Conservation (phyloP, 2,888 invertebrate species). For the Neoascia interrupta region DNA sequence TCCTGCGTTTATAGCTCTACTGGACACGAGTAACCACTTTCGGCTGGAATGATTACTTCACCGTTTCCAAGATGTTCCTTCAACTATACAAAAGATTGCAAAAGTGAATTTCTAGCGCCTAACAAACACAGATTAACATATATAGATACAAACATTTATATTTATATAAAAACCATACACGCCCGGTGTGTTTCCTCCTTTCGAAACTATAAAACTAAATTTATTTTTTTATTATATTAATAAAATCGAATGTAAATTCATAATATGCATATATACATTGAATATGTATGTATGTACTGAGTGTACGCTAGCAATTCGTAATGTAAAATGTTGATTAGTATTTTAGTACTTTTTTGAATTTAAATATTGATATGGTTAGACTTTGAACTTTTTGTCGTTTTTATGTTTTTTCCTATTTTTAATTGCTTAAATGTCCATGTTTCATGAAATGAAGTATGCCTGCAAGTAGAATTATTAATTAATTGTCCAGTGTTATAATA, state of each 20-base stretch:
- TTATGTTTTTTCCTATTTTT: too few relatives aligned
- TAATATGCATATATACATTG: constrained; percentile 7
- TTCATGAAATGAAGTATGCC: constrained; percentile 41
- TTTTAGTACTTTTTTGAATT: constrained; percentile 36
- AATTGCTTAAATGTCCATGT: constrained; percentile 38
- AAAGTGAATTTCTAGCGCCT: constrained; percentile 52
- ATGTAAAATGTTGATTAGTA: constrained; percentile 61
- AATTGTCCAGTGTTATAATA: constrained; percentile 40
- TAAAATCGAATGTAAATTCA: constrained; percentile 53
- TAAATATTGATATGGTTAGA: constrained; percentile 16
- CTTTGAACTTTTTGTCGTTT: constrained; percentile 25
- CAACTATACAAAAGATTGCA: constrained; percentile 25
- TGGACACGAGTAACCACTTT: constrained; percentile 21
- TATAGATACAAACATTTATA: constrained; percentile 12
- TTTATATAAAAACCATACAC: constrained; percentile 10
- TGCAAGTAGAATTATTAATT: too few relatives aligned
- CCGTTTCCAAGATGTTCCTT: constrained; percentile 53
- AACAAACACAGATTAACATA: constrained; percentile 17
- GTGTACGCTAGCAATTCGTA: constrained; percentile 53
- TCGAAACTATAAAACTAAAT: constrained; percentile 30
- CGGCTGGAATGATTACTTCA: constrained; percentile 14
- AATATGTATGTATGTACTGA: constrained; percentile 23
- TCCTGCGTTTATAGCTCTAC: neutral
- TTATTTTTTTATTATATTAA: constrained; percentile 65
- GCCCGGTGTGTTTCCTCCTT: constrained; percentile 18